A percentile compares a stretch with the other conserved stretches of the same genome.
These are phyloP conservation scores for Bradysia coprophila DNA, from an alignment of 1,140 invertebrate species.

Conservation along the genomic window DNA sequence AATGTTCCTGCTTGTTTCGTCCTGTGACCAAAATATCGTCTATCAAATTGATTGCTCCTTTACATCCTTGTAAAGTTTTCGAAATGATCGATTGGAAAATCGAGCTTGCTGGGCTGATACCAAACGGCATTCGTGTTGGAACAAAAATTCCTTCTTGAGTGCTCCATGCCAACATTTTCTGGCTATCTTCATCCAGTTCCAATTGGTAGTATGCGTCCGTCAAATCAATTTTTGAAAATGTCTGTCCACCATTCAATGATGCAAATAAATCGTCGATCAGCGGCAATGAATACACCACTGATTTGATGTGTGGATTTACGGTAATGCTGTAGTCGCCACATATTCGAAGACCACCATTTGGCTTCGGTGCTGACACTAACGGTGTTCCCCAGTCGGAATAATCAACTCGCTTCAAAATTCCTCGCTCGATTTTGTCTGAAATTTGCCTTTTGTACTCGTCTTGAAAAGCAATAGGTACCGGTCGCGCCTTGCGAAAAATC, in stretches of 20 bases:
- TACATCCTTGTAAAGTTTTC: too few species aligned
- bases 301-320: constrained; percentile 17
- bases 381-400: constrained; percentile 20
- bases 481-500: constrained; percentile 4
- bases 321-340: constrained; percentile 25
- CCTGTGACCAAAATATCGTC: constrained; percentile 21
- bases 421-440: constrained; percentile 9
- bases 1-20: constrained; percentile 4
- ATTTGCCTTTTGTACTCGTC: constrained; percentile 9
- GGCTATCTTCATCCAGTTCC: constrained; percentile 10
- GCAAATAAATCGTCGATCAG: constrained; percentile 16
- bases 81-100: constrained; percentile 26
- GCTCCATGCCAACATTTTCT: constrained; percentile 7
- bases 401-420: constrained; percentile 15
- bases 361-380: constrained; percentile 17
- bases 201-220: constrained; percentile 22
- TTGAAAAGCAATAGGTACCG: constrained; percentile 4
- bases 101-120: constrained; percentile 13
- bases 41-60: constrained; percentile 11
- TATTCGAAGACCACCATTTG: constrained; percentile 22
- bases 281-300: constrained; percentile 20
- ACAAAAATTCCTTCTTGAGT: constrained; percentile 11
- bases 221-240: constrained; percentile 21
- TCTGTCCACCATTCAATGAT: constrained; percentile 10
- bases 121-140: constrained; percentile 12